Evolutionary conservation across 2,888 invertebrate species (phyloP).

Genomic region (Sarcophaga rosellei): DNA sequence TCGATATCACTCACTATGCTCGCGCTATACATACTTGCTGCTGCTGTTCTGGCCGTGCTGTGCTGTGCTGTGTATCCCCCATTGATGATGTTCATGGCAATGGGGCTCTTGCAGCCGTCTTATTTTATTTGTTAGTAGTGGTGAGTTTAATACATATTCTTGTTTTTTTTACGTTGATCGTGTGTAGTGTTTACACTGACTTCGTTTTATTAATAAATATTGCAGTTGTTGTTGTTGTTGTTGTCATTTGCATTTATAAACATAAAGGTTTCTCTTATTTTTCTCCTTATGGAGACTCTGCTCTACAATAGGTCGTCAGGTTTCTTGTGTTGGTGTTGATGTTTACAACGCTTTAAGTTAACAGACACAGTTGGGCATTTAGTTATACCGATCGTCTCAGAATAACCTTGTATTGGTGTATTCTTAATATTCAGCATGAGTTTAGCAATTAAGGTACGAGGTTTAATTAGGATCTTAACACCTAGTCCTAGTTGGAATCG

Average conservation of each 20-base stretch:
- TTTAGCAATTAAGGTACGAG: too few relatives aligned
- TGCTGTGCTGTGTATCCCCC: conserved; percentile 17
- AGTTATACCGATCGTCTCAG: too few relatives aligned
- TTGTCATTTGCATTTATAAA: conserved; percentile 45
- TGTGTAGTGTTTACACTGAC: neutral
- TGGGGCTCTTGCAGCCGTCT: conserved; percentile 42
- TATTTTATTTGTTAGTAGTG: conserved; percentile 21
- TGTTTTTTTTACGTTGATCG: neutral
- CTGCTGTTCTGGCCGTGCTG: conserved; percentile 7
- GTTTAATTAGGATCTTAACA: too few relatives aligned
- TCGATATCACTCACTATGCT: conserved; percentile 27
- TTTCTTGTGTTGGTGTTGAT: conserved; percentile 33
- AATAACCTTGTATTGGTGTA: too few relatives aligned
- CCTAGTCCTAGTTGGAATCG: too few relatives aligned
- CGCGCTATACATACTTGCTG: neutral
- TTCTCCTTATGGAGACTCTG: neutral
- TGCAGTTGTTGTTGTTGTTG: conserved; percentile 37
- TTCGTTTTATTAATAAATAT: conserved; percentile 19
- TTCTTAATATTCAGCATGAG: too few relatives aligned
- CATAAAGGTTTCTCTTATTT: conserved; percentile 48
- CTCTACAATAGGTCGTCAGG: too few relatives aligned
- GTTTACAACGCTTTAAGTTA: neutral
- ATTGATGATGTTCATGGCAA: conserved; percentile 25
- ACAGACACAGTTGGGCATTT: too few relatives aligned
- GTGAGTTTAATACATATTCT: neutral